A percentile compares a stretch with the other conserved stretches of the same genome.
These are phyloP conservation scores for Ectobius pallidus DNA, from an alignment of 2,888 invertebrate genomes.

Conservation along the genomic window DNA sequence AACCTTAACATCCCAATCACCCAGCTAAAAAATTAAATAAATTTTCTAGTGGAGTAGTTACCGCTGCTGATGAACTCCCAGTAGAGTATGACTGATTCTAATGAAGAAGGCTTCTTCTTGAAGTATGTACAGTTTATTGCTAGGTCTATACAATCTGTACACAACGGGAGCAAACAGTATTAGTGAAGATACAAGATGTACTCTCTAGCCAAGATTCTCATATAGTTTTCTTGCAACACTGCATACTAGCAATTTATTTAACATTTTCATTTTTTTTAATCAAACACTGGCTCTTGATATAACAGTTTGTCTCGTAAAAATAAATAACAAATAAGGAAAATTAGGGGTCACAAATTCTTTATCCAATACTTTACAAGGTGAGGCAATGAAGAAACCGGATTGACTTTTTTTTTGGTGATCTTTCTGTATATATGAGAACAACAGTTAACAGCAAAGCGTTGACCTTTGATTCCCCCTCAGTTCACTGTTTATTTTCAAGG, in stretches of 20 bases:
- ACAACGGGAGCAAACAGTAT: constrained; percentile 35
- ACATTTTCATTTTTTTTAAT: constrained; percentile 7
- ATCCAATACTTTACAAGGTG: neutral
- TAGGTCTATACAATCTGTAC: constrained; percentile 40
- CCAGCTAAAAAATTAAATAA: too few relatives aligned
- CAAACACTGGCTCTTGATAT: constrained; percentile 14
- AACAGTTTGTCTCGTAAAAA: constrained; percentile 28
- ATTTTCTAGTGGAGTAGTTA: too few relatives aligned
- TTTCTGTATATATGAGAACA: too few relatives aligned
- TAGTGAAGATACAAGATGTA: constrained; percentile 15
- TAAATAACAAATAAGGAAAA: constrained; percentile 30
- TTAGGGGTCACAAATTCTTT: neutral
- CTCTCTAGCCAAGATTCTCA: neutral
- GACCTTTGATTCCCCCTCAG: too few relatives aligned
- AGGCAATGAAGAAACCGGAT: too few relatives aligned
- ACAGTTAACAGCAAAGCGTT: too few relatives aligned
- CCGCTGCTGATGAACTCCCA: neutral
- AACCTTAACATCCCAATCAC: too few relatives aligned
- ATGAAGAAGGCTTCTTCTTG: neutral
- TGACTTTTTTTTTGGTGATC: too few relatives aligned
- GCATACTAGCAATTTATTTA: constrained; percentile 16
- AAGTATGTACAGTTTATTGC: constrained; percentile 42
- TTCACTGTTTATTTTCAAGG: too few relatives aligned
- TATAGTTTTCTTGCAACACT: neutral
- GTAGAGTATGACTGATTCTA: neutral